Evolutionary conservation across 2,113 vertebrate genomes (phyloP).

Genomic region (Anhinga rufa): DNA sequence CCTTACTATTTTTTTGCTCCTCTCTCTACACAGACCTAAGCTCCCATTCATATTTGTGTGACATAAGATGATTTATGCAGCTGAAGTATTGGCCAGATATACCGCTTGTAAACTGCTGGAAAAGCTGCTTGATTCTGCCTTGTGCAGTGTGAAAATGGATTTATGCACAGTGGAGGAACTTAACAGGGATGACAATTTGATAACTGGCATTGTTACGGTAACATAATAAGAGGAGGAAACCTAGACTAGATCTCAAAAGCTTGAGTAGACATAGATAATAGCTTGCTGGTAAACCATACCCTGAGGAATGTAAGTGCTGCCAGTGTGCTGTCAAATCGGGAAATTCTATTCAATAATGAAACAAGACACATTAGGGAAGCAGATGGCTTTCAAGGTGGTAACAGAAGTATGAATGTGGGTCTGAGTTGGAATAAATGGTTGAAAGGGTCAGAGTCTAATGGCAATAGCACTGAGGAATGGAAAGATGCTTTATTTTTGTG

Average conservation of each 20-base stretch:
- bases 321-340: neutral
- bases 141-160: conserved; percentile 22
- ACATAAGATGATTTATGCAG: neutral
- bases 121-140: conserved; percentile 16
- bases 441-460: neutral
- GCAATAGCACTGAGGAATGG: neutral
- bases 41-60: neutral
- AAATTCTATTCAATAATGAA: neutral
- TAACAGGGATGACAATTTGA: conserved; percentile 20
- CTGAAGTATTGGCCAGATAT: neutral
- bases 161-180: conserved; percentile 1
- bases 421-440: neutral
- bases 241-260: conserved; percentile 4
- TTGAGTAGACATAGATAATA: neutral
- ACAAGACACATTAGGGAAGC: neutral
- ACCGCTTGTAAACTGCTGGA: neutral
- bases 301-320: neutral
- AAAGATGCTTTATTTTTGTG: neutral
- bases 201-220: neutral
- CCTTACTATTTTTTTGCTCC: neutral
- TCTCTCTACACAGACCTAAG: neutral
- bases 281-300: neutral
- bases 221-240: conserved; percentile 16
- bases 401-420: neutral
- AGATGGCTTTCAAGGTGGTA: neutral